Conservation (phyloP, 2,888 invertebrate species). For the Alloscopus bannaensis region DNA sequence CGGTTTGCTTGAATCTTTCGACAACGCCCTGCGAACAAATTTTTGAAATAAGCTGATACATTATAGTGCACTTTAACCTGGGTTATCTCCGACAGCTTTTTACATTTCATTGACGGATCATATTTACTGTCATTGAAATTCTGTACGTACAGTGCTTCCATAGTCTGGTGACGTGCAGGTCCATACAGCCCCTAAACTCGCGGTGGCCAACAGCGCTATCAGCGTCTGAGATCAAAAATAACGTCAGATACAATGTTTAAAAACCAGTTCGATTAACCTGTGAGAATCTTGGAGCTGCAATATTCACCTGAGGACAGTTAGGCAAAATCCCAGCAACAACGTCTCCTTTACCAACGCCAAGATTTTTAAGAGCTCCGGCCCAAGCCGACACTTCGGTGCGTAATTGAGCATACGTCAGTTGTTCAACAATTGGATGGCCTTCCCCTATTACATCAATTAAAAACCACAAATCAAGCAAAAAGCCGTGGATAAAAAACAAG, state of each 20-base stretch:
- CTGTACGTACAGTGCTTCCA: constrained; percentile 75
- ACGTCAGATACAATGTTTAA: background rate
- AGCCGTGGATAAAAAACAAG: background rate
- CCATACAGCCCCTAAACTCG: constrained; percentile 78
- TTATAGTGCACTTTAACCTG: too few relatives aligned
- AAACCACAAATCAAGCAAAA: background rate
- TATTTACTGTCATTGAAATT: too few relatives aligned
- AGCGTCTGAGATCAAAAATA: constrained; percentile 75
- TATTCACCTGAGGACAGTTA: constrained; percentile 70
- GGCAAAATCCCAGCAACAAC: constrained; percentile 76
- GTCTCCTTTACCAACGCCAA: constrained; percentile 76
- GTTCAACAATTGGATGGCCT: constrained; percentile 71
- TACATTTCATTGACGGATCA: too few relatives aligned
- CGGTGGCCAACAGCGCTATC: constrained; percentile 77
- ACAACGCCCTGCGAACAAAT: constrained; percentile 69
- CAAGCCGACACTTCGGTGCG: constrained; percentile 75
- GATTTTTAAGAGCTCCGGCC: constrained; percentile 75
- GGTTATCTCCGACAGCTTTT: too few relatives aligned
- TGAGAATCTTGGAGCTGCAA: too few relatives aligned
- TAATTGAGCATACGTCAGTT: constrained; percentile 75
- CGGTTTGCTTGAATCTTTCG: constrained; percentile 77
- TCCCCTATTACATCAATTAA: constrained; percentile 72
- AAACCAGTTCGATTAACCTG: background rate
- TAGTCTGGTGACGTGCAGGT: constrained; percentile 79
- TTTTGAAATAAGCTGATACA: too few relatives aligned